Evolutionary conservation across 1,140 invertebrate genomes (phyloP).

Genomic region (Hestina assimilis): DNA sequence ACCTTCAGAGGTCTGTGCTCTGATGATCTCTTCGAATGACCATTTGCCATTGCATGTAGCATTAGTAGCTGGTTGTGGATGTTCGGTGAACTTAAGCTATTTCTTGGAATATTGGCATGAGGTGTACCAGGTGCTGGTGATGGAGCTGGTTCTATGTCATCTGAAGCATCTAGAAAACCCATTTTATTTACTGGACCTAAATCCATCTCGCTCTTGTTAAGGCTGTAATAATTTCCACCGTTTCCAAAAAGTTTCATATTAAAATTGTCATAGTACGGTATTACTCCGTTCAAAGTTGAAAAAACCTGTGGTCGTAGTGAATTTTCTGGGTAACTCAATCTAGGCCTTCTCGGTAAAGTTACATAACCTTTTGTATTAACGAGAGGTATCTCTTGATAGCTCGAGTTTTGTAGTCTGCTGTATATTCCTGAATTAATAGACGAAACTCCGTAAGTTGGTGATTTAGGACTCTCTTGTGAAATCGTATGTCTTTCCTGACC

Average conservation of each 20-base stretch:
- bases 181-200: constrained; percentile 72
- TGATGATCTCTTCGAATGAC: constrained; percentile 34
- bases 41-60: constrained; percentile 55
- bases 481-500: constrained; percentile 63
- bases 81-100: constrained; percentile 68
- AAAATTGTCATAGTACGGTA: constrained; percentile 91
- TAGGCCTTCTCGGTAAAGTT: constrained; percentile 89
- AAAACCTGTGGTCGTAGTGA: constrained; percentile 73
- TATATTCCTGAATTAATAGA: constrained; percentile 80
- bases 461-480: constrained; percentile 73
- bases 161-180: constrained; percentile 78
- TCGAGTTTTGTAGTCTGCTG: constrained; percentile 83
- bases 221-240: constrained; percentile 86
- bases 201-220: constrained; percentile 82
- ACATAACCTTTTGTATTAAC: constrained; percentile 86
- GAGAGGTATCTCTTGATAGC: constrained; percentile 73
- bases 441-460: constrained; percentile 76
- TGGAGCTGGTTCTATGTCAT: constrained; percentile 79
- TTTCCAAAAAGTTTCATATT: constrained; percentile 88
- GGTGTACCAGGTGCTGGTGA: constrained; percentile 71
- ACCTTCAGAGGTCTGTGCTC: constrained; percentile 58
- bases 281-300: constrained; percentile 78
- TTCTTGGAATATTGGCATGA: constrained; percentile 65
- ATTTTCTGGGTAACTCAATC: constrained; percentile 83
- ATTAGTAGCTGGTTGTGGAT: constrained; percentile 66